Conservation (phyloP, 2,113 vertebrate genomes). For the Meriones unguiculatus region DNA sequence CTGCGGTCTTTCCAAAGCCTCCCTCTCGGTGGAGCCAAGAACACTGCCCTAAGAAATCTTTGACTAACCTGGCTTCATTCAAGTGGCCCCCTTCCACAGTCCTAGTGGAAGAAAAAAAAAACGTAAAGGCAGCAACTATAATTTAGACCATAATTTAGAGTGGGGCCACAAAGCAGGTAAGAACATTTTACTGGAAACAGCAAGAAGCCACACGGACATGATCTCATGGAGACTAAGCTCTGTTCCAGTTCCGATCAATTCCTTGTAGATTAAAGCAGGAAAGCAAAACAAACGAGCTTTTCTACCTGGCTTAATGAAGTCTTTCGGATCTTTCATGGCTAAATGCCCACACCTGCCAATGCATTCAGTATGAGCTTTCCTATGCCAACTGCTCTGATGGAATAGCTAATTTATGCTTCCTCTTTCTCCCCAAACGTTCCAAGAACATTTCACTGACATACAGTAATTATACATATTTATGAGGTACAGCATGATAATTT, state of each 20-base stretch:
- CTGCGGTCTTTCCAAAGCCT: not conserved
- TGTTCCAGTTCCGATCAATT: not conserved
- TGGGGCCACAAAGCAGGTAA: not conserved
- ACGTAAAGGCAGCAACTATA: not conserved
- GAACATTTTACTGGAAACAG: not conserved
- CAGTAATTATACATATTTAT: not conserved
- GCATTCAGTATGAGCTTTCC: not conserved
- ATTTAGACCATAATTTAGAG: not conserved
- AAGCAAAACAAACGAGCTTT: constrained; percentile 9
- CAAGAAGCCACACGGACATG: not conserved
- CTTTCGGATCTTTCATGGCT: not conserved
- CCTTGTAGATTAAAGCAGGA: not conserved
- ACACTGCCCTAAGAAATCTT: not conserved
- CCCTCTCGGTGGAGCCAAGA: not conserved
- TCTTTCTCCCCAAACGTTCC: not conserved
- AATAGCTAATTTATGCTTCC: not conserved
- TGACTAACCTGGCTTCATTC: not conserved
- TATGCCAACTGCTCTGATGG: not conserved
- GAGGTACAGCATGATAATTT: not conserved
- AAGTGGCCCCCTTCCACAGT: not conserved
- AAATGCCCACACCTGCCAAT: not conserved
- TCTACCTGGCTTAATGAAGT: not conserved
- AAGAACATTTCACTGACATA: not conserved
- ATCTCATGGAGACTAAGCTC: not conserved
- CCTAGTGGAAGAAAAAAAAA: not conserved